A percentile compares a stretch with the other conserved stretches of the same genome.
Evolutionary conservation across 2,113 vertebrate species (phyloP).

Genomic region (Sorex araneus): DNA sequence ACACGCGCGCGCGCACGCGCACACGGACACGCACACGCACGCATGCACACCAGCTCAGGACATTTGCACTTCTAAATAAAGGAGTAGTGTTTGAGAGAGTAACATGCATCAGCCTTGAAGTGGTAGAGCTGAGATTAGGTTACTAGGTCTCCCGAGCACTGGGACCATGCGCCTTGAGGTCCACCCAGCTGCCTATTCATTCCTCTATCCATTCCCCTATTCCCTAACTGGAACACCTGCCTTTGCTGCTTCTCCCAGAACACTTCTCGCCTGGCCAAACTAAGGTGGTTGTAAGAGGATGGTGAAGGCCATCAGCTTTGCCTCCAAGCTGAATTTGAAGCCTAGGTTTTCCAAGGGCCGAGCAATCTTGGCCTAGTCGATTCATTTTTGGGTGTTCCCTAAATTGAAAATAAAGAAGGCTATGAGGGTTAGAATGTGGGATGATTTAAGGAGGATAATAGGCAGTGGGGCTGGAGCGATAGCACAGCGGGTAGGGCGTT

Average conservation of each 20-base stretch:
- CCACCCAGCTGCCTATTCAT: fast-evolving
- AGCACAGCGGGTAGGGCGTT: no score
- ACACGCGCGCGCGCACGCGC: background rate
- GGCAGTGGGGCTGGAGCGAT: no score
- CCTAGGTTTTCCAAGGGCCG: background rate
- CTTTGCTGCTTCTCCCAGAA: fast-evolving
- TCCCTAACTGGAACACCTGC: background rate
- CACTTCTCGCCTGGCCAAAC: background rate
- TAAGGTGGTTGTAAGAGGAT: background rate
- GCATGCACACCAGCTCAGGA: no score
- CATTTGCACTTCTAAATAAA: background rate
- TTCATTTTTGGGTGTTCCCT: background rate
- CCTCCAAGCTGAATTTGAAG: background rate
- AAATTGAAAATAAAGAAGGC: background rate
- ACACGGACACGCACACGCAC: background rate
- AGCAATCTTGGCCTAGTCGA: background rate
- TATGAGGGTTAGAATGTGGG: background rate
- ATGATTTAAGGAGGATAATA: background rate
- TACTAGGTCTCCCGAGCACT: background rate
- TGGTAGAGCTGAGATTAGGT: background rate
- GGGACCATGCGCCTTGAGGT: background rate
- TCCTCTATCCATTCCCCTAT: background rate
- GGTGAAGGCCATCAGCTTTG: background rate
- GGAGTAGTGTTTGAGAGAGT: background rate
- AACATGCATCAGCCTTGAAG: background rate